These are phyloP conservation scores for Sphenodon punctatus DNA, from an alignment of 2,797 vertebrate species.

Conservation along the genomic window DNA sequence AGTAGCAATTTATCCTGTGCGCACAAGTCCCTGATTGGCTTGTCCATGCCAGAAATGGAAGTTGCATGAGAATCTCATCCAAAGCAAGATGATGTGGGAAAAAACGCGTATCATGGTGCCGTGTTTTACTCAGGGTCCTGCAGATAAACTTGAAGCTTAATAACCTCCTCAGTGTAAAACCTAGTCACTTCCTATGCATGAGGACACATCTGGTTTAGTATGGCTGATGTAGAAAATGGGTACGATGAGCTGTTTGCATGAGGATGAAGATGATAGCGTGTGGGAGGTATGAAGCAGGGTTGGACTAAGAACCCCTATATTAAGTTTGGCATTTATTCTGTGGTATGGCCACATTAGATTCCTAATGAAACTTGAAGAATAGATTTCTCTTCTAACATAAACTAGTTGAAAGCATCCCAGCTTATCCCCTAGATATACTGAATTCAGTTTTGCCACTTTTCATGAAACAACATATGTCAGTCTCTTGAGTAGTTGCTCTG, in stretches of 20 bases:
- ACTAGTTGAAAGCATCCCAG: not conserved
- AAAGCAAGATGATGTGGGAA: too few relatives aligned
- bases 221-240: not conserved
- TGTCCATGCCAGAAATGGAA: too few relatives aligned
- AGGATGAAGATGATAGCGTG: accelerated
- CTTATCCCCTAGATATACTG: accelerated
- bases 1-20: too few relatives aligned
- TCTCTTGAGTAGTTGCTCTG: not conserved
- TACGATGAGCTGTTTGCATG: not conserved
- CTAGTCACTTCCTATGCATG: not conserved
- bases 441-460: accelerated
- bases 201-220: not conserved
- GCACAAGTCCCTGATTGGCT: too few relatives aligned
- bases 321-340: not conserved
- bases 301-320: not conserved
- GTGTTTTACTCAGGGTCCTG: too few relatives aligned
- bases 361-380: not conserved
- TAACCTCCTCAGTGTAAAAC: not conserved
- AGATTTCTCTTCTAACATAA: not conserved
- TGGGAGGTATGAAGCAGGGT: not conserved
- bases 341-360: accelerated
- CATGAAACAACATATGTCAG: constrained; percentile 22
- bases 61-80: too few relatives aligned
- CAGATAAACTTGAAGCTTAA: not conserved
- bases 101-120: too few relatives aligned